A percentile compares a stretch with the other conserved stretches of the same genome.
These are phyloP conservation scores for Butastur rufipennis DNA, from an alignment of 2,113 vertebrate genomes.

Conservation along the genomic window DNA sequence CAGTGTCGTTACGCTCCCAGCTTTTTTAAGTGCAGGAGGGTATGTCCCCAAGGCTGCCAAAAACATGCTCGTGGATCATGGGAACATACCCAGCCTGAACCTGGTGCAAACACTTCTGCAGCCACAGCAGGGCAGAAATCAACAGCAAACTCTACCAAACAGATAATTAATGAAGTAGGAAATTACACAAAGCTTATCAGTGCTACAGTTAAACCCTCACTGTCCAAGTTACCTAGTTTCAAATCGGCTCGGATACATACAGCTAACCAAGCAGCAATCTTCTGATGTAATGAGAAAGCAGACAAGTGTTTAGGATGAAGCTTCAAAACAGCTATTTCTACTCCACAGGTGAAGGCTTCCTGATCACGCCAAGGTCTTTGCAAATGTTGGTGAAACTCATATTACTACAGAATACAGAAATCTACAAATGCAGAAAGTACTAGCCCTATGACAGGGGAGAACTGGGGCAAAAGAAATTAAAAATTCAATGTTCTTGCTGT, in stretches of 20 bases:
- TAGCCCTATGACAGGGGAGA: neutral
- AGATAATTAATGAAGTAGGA: constrained; percentile 2
- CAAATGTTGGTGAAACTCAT: neutral
- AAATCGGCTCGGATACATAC: fast-evolving
- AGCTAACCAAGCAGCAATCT: neutral
- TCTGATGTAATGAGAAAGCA: neutral
- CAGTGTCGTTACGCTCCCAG: fast-evolving
- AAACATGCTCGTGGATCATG: neutral
- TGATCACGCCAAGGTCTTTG: fast-evolving
- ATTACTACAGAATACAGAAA: neutral
- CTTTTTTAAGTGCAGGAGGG: neutral
- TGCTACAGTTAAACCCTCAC: neutral
- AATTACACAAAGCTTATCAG: neutral
- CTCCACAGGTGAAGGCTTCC: neutral
- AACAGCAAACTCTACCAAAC: neutral
- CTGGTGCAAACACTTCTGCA: neutral
- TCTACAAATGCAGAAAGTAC: neutral
- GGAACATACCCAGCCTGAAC: neutral
- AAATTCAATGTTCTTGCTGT: neutral
- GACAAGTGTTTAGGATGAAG: neutral
- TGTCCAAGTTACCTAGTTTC: neutral
- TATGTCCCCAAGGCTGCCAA: neutral
- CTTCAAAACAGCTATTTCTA: neutral
- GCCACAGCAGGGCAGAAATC: neutral
- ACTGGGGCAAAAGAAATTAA: neutral